These are phyloP conservation scores for Sapayoa aenigma DNA, from an alignment of 2,113 vertebrate species.

Conservation along the genomic window DNA sequence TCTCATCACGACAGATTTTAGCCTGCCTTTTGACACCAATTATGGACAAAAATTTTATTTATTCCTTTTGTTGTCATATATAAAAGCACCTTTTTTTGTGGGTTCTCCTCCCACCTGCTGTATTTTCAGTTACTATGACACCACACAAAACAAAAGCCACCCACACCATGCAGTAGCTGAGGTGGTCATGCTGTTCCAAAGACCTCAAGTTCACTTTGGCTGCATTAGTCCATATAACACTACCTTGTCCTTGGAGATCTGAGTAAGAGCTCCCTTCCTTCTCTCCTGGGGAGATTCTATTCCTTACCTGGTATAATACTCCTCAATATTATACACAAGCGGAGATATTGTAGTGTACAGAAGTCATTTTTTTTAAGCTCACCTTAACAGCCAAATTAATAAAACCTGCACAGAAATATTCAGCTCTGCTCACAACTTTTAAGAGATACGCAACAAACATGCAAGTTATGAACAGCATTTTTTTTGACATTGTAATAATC, in stretches of 20 bases:
- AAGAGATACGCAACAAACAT: not conserved
- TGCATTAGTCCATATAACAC: not conserved
- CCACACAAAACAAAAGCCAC: not conserved
- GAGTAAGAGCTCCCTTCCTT: not conserved
- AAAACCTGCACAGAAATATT: not conserved
- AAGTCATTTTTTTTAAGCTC: not conserved
- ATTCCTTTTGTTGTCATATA: not conserved
- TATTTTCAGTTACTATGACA: not conserved
- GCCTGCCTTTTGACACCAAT: not conserved
- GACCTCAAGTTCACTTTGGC: not conserved
- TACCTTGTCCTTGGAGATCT: not conserved
- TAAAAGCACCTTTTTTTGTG: not conserved
- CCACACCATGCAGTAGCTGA: not conserved
- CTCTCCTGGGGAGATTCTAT: not conserved
- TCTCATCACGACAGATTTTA: not conserved
- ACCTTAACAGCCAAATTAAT: not conserved
- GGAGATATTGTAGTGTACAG: not conserved
- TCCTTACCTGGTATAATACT: not conserved
- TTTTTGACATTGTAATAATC: not conserved
- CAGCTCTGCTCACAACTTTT: not conserved
- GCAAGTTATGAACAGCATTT: not conserved
- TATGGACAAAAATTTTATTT: not conserved
- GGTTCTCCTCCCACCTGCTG: not conserved
- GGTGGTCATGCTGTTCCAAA: not conserved
- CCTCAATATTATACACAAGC: not conserved